phyloP scores from a whole-genome alignment of 1,140 invertebrate genomes.

The Melitaea cinxia region DNA sequence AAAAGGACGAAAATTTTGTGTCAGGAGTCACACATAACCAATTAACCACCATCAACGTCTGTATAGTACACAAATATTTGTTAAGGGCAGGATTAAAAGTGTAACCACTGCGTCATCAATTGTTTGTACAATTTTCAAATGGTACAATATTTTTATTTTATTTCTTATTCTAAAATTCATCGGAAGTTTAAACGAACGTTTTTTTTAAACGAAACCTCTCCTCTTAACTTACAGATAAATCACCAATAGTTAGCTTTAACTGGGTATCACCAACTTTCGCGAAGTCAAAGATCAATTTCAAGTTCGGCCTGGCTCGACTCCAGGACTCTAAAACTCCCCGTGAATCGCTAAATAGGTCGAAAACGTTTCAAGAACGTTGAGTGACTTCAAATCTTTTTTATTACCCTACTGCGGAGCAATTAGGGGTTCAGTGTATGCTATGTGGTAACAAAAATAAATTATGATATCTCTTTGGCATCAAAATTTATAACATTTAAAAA shows the following conservation, averaged over 20 bases:
- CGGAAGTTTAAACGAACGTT: no score
- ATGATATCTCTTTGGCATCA: no score
- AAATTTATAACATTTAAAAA: no score
- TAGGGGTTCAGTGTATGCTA: neutral
- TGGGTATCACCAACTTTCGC: neutral
- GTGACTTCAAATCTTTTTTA: neutral
- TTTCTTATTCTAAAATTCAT: no score
- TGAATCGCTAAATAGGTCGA: conserved; percentile 6
- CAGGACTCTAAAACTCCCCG: neutral
- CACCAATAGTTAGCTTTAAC: neutral
- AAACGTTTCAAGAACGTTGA: neutral
- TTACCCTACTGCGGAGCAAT: neutral
- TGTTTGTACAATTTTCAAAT: no score
- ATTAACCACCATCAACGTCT: no score
- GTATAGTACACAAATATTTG: no score
- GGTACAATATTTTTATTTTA: no score
- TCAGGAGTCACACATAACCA: no score
- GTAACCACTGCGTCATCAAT: no score
- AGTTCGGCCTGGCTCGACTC: neutral
- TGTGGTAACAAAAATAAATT: neutral
- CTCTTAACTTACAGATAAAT: neutral
- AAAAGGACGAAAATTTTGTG: no score
- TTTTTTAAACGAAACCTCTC: neutral
- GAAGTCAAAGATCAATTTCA: conserved; percentile 12
- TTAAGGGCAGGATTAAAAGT: no score